Evolutionary conservation across 2,113 vertebrate genomes (phyloP), one percentile per base, ranked within the genome.

Genomic region (Trematomus loennbergii): DNA sequence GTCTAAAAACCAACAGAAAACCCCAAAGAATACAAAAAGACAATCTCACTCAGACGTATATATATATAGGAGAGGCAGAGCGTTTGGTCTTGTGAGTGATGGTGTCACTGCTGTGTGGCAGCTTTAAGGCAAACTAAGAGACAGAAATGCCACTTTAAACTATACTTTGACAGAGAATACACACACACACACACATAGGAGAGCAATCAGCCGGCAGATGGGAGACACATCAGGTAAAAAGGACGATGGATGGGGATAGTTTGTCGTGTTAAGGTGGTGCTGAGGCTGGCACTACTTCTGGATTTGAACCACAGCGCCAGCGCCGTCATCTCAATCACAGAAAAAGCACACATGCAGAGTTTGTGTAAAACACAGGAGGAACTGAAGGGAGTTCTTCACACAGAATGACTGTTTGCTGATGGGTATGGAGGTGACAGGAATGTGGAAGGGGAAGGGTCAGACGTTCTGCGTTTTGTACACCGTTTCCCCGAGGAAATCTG

Each of bases 401-500:
- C 50, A 82, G 65, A 78, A 60, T 10, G 72, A 46, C 36, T 40
- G 25, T 2, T 43, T 59, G 49, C 2, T 45, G 52, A 69, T 65
- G 49, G 66, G 72, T 53, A 63, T 18, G 75, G 54, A 61, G 63
- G 12, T 22, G 17, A 81, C 45, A 75, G 43, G 81, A 89, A 68
- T 72, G 68, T 10, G 84, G 92, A 85, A 72, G 91, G 93, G 70
- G 70, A 9, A 10, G 48, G 57, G 93, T 96, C 96, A 96, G 88
- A 95, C 95, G 43, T 75, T 70, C 92, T 97, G 96, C 90, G 96
- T 96, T 91, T 96, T 96, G 96, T 99, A 99, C 94, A 97, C 96
- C 46, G 97, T 97, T 93, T 98, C 98, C 90, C 97, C 79, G 97
- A 95, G 77, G 98, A 99, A 91, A 99, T 97, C 94, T 98, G 97